Evolutionary conservation across 2,113 vertebrate genomes (phyloP), one percentile per base, ranked within the genome.

Genomic region (Geococcyx californianus): DNA sequence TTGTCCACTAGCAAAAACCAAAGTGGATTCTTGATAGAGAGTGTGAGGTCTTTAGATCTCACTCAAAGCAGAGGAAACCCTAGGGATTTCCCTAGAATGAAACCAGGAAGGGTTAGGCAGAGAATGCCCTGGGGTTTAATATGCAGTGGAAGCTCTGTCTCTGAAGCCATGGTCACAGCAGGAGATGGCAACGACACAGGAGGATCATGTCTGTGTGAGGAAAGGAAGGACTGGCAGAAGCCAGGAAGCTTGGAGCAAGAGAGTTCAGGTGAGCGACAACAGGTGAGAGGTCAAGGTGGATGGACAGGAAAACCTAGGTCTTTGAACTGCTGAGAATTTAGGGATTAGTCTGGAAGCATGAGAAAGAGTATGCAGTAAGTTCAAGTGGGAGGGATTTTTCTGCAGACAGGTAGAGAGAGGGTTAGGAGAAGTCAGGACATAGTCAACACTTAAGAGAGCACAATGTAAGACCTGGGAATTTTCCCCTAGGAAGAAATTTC

Each of bases 361-460:
- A 81, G 28, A 93, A 58, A 81, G 20, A 6, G 5, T 49, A 66
- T 54, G 11, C 19, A 10, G 51, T 45, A 91, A 70, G 11, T 20
- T 73, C 18, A 74, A 28, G 14, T 45, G 12, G 56, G 40, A 87
- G 11, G 8, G 7, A 44, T 44, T 87, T 93, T 74, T 62, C 31
- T 67, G 19, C 38, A 84, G 28, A 84, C 87, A 25, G 40, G 26
- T 13, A 24, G 33, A 91, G 26, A 16, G 25, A 90, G 7, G 2
- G 2, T 78, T 74, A 78, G n/a, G 24, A 69, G 26, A 67, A 59
- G 9, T 78, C 36, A 77, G 38, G 20, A 78, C 17, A 55, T 28
- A 78, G 55, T 2, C 0, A 0, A 51, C 18, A 18, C 11, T 40
- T 76, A 34, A 36, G 44, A 59, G 34, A 84, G 3, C 6, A n/a